phyloP scores from a whole-genome alignment of 2,888 invertebrate species.

The Tigriopus californicus region DNA sequence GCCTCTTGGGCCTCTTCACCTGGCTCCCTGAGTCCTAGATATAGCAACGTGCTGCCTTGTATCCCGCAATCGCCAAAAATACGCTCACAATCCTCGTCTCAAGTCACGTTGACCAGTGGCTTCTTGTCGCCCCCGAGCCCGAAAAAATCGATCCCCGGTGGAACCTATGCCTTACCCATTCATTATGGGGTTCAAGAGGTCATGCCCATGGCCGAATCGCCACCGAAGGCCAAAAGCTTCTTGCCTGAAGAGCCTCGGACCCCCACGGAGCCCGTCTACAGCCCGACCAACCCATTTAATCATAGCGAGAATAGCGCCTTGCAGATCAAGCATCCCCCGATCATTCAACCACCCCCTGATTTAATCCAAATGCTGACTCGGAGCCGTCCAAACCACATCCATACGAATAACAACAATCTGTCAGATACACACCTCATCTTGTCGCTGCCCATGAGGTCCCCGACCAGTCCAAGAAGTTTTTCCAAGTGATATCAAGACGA shows the following conservation, averaged over 20 bases:
- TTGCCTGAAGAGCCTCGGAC: too few relatives aligned
- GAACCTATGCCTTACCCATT: not conserved
- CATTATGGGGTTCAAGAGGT: not conserved
- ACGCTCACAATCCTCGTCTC: not conserved
- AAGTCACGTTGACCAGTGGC: not conserved
- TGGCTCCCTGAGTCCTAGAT: not conserved
- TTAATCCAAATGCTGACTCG: not conserved
- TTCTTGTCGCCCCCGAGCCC: not conserved
- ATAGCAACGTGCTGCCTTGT: not conserved
- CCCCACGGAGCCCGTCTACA: not conserved
- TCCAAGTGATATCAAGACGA: too few relatives aligned
- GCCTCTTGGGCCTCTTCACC: not conserved
- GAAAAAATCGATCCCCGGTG: not conserved
- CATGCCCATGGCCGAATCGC: too few relatives aligned
- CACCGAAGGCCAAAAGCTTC: too few relatives aligned
- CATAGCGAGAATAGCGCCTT: conserved; percentile 6
- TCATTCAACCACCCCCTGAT: conserved; percentile 13
- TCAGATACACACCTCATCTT: too few relatives aligned
- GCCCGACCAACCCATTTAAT: conserved; percentile 8
- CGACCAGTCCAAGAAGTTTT: too few relatives aligned
- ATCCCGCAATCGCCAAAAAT: not conserved
- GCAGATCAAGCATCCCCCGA: conserved; percentile 1
- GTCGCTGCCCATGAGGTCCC: too few relatives aligned
- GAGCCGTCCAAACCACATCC: not conserved
- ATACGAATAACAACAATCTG: too few relatives aligned